Base-by-base conservation (phyloP, 2,797 vertebrate species). In the Lophius americanus region DNA sequence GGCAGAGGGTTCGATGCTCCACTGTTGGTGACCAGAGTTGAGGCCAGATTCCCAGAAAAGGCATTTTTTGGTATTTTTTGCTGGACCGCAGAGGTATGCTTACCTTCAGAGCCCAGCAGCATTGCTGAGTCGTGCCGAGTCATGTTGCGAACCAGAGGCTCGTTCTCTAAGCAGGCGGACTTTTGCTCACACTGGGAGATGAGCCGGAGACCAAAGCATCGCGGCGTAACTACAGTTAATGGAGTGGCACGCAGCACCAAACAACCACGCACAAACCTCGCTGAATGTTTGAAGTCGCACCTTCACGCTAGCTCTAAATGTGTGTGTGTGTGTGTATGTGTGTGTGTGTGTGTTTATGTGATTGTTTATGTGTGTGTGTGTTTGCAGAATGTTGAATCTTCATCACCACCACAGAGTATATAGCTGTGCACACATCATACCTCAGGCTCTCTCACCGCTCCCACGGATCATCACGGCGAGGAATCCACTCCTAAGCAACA, bases 381-480 rank as follows among this genome's bases (percentile, higher is more conserved):
- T 23, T 23, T 23, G 23, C 23, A 52, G 51, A 67, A 65, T 49
- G 57, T 37, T 60, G 68, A 13, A 62, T 51, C 32, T 55, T 51
- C 46, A 12, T 14, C 4, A 38, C 36, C 46, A 36, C 43, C 9
- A 33, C 51, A 37, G 4, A 7, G 13, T 52, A 0, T 5, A 13
- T 53, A 5, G 4, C 14, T 13, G 46, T 32, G 37, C 58, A 52
- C 44, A 47, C 7, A 60, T 43, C 35, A 4, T 35, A 65, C 56
- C 51, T 54, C 64, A 64, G 61, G 68, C 62, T 70, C 12, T 54
- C 42, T 64, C 64, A 66, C 35, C 55, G 12, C 55, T 68, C 2
- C 5, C 74, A 85, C 77, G 70, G 72, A 87, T 88, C 70, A 58
- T 72, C 64, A 13, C 63, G 66, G 73, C 49, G 8, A 59, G 74